Conservation (phyloP, 92 coral and sea anemone genomes). For the Blastomussa wellsi region DNA sequence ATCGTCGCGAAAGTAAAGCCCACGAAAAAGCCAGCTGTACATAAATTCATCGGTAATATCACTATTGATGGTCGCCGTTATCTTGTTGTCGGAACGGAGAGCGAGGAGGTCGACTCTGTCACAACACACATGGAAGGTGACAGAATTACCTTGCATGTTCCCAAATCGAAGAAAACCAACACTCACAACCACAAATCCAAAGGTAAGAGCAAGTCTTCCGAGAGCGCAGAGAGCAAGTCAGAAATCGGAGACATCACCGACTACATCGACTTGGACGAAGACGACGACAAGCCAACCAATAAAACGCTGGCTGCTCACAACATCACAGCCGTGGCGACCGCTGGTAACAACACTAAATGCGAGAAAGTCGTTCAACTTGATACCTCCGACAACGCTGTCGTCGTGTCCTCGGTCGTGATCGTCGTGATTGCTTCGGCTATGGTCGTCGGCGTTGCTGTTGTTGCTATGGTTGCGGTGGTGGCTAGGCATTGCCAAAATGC, state of each 20-base stretch:
- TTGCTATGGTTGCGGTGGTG: conserved; percentile 99
- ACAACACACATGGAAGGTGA: conserved; percentile 75
- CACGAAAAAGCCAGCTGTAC: conserved; percentile 45
- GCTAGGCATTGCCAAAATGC: conserved; percentile 99
- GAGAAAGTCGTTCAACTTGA: conserved; percentile 96
- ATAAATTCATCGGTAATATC: conserved; percentile 95
- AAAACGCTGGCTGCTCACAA: conserved; percentile 80
- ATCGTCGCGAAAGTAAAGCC: conserved; percentile 47
- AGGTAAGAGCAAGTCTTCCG: conserved; percentile 24
- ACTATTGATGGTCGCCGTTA: conserved; percentile 90
- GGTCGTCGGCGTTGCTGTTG: conserved; percentile 99
- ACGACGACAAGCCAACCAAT: conserved; percentile 43
- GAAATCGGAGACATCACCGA: conserved; percentile 83
- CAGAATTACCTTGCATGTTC: conserved; percentile 75
- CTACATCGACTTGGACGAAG: conserved; percentile 70
- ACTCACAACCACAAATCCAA: conserved; percentile 38
- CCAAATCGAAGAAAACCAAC: conserved; percentile 57
- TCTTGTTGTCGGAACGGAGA: conserved; percentile 91
- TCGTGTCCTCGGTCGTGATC: conserved; percentile 98
- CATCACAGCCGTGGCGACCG: conserved; percentile 73
- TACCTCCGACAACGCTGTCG: conserved; percentile 99
- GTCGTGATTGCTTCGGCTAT: conserved; percentile 99
- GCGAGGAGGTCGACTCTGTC: conserved; percentile 73
- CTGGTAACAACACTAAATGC: conserved; percentile 82
- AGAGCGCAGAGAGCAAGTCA: conserved; percentile 62